These are phyloP conservation scores for Achatina immaculata DNA, from an alignment of 1,140 invertebrate species.

Conservation along the genomic window DNA sequence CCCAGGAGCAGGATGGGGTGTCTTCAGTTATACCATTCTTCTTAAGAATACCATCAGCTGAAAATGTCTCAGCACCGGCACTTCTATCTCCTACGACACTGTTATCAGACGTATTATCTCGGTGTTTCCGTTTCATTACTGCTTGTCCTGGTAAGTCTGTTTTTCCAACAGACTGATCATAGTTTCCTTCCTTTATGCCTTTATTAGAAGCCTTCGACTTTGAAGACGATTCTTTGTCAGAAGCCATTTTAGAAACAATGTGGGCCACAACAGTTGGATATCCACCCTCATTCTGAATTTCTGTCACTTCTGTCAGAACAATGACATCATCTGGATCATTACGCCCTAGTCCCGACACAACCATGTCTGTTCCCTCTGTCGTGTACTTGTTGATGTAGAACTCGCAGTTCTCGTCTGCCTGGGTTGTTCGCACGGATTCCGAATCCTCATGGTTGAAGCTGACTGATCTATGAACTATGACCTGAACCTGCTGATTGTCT, in stretches of 20 bases:
- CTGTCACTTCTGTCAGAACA: neutral
- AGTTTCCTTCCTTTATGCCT: neutral
- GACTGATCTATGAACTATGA: constrained; percentile 26
- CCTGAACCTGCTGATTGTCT: constrained; percentile 11
- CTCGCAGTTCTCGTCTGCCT: neutral
- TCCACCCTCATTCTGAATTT: neutral
- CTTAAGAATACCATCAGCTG: neutral
- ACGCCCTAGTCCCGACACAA: neutral
- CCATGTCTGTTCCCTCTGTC: neutral
- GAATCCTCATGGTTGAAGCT: constrained; percentile 15
- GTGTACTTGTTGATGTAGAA: constrained; percentile 30
- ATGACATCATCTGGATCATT: neutral
- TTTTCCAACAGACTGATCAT: neutral
- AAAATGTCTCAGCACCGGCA: neutral
- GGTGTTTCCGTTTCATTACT: neutral
- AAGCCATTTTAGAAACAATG: constrained; percentile 16
- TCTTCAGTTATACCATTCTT: neutral
- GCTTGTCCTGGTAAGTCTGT: neutral
- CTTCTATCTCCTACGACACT: too few relatives aligned
- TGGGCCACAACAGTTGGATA: constrained; percentile 19
- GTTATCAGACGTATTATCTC: neutral
- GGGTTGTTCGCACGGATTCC: neutral
- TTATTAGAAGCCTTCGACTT: neutral
- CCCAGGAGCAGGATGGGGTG: neutral
- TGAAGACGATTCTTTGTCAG: neutral